Evolutionary conservation across 2,113 vertebrate genomes (phyloP).

Genomic region (Calyptommatus sinebrachiatus): DNA sequence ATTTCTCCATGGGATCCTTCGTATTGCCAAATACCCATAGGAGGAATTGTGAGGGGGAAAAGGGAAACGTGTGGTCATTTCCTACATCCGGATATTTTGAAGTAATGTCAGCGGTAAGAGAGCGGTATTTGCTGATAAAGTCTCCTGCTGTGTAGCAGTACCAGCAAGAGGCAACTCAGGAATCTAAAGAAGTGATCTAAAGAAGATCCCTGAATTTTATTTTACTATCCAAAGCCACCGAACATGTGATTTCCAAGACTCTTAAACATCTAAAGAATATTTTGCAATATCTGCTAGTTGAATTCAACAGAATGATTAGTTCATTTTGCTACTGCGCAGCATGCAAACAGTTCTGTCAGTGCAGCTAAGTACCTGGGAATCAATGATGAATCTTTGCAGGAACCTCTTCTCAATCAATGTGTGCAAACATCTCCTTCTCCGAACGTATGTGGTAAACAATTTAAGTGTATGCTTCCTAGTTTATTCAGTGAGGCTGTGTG

Average conservation of each 20-base stretch:
- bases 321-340: accelerated
- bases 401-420: accelerated
- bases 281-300: not conserved
- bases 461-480: not conserved
- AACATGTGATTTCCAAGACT: conserved; percentile 2
- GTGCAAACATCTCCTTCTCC: accelerated
- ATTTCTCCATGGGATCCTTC: no score
- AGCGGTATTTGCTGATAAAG: no score
- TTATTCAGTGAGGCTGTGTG: not conserved
- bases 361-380: not conserved
- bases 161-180: no score
- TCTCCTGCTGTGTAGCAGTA: no score
- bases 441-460: accelerated
- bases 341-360: accelerated
- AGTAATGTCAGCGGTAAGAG: no score
- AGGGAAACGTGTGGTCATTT: no score
- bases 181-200: no score
- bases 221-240: no score
- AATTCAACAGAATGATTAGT: conserved; percentile 14
- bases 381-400: accelerated
- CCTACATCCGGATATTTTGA: no score
- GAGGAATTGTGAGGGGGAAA: no score
- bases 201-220: no score
- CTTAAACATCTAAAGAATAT: conserved; percentile 10
- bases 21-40: no score